Percentiles rank a stretch among this genome's conserved stretches.
Evolutionary conservation across 1,140 invertebrate genomes (phyloP).

Genomic region (Callitettix versicolor): DNA sequence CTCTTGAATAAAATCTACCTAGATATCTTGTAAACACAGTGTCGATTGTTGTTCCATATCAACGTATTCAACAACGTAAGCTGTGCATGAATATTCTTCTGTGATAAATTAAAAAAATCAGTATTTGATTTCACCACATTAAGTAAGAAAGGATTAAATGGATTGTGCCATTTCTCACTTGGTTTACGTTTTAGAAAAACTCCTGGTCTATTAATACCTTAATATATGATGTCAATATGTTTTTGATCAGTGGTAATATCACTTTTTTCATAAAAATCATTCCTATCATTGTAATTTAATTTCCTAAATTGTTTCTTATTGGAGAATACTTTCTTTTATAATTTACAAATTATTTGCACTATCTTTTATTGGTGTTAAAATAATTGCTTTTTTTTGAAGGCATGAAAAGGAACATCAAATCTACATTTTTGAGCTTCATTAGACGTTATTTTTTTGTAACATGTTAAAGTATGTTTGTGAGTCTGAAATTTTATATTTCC

Average conservation of each 20-base stretch:
- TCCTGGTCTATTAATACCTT: not conserved
- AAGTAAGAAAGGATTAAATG: not conserved
- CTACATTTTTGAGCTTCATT: slow-evolving; percentile 24
- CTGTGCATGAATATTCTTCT: not conserved
- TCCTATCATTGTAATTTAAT: not conserved
- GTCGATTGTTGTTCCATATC: no score
- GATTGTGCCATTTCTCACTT: not conserved
- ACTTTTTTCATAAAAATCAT: not conserved
- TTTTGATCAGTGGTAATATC: not conserved
- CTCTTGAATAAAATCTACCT: no score
- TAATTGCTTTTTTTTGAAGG: slow-evolving; percentile 22
- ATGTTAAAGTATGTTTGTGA: slow-evolving; percentile 24
- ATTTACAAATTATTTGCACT: not conserved
- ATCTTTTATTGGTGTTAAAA: slow-evolving; percentile 11
- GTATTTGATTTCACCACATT: not conserved
- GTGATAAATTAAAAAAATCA: not conserved
- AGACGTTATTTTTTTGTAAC: slow-evolving; percentile 23
- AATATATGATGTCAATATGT: not conserved
- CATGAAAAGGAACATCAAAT: slow-evolving; percentile 29
- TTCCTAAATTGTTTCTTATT: not conserved
- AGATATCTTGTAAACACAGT: no score
- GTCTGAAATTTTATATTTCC: slow-evolving; percentile 25
- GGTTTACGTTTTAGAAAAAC: not conserved
- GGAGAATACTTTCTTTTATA: not conserved
- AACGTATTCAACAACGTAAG: not conserved